phyloP scores from a whole-genome alignment of 2,888 invertebrate species.

The Monochamus alternatus region DNA sequence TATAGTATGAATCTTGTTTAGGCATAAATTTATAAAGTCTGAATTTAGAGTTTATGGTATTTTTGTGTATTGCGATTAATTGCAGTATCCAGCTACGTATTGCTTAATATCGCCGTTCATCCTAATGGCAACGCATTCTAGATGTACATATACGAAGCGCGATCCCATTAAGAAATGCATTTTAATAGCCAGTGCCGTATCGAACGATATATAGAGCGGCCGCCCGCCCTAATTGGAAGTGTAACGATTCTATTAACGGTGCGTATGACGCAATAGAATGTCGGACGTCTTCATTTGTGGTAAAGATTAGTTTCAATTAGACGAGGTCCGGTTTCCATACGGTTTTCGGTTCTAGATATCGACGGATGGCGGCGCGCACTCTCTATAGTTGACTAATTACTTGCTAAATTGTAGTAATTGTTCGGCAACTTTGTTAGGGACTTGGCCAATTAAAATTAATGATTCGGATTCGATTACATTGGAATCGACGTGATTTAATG shows the following conservation, averaged over 20 bases:
- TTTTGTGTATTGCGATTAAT: neutral
- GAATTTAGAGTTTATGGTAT: too few species aligned
- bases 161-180: neutral
- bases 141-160: neutral
- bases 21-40: too few species aligned
- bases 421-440: constrained; percentile 60
- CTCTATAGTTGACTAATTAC: constrained; percentile 62
- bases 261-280: constrained; percentile 42
- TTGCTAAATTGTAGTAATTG: constrained; percentile 61
- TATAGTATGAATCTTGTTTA: too few species aligned
- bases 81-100: neutral
- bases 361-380: constrained; percentile 43
- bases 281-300: constrained; percentile 50
- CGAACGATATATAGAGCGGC: constrained; percentile 44
- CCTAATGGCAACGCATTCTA: neutral
- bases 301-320: constrained; percentile 43
- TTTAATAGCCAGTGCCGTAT: constrained; percentile 35
- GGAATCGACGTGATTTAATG: constrained; percentile 61
- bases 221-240: constrained; percentile 50
- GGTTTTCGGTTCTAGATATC: constrained; percentile 50
- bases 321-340: constrained; percentile 37
- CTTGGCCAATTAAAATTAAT: constrained; percentile 66
- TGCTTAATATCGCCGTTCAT: neutral
- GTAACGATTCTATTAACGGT: constrained; percentile 50
- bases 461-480: constrained; percentile 63